phyloP scores from a whole-genome alignment of 2,113 vertebrate species.

The Cranoglanis bouderius region DNA sequence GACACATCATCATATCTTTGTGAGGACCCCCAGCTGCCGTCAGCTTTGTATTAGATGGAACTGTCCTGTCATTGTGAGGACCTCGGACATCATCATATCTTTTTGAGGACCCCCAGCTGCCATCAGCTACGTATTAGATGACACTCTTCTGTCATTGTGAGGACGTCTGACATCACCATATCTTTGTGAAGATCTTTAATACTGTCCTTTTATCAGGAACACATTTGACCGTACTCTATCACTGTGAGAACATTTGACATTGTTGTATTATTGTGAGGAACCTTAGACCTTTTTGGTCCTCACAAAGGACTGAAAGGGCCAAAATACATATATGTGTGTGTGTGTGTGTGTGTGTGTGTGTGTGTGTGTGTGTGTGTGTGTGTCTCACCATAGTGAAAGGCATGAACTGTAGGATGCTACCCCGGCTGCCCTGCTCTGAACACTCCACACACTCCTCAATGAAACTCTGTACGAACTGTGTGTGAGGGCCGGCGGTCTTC shows the following conservation, averaged over 20 bases:
- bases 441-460: constrained; percentile 96
- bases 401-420: constrained; percentile 97
- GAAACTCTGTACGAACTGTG: constrained; percentile 98
- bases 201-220: no score
- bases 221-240: no score
- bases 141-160: background rate
- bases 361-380: background rate
- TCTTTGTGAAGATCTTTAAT: background rate
- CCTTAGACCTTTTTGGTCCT: background rate
- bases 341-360: background rate
- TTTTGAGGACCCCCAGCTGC: background rate
- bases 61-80: no score
- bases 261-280: background rate
- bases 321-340: background rate
- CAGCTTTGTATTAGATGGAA: no score
- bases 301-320: background rate
- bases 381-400: constrained; percentile 93
- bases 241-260: background rate
- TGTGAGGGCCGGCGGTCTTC: constrained; percentile 90
- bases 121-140: no score
- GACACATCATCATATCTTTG: no score
- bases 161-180: background rate
- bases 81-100: background rate
- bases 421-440: constrained; percentile 88
- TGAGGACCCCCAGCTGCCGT: background rate